These are phyloP conservation scores for Ischnura elegans DNA, from an alignment of 2,888 invertebrate species.

Conservation along the genomic window DNA sequence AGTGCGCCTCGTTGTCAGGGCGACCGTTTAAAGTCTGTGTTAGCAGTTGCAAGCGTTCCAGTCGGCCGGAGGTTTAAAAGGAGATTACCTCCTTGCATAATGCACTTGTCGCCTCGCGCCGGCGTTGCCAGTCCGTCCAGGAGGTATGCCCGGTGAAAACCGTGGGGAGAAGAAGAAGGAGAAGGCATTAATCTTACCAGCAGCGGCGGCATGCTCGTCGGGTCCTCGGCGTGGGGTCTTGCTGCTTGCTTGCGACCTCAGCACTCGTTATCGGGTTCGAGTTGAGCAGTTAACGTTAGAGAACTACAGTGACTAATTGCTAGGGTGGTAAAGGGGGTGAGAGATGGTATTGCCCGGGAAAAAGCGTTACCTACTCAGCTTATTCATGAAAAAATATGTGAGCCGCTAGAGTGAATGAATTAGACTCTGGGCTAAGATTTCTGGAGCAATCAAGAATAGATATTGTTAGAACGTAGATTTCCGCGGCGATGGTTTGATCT, in stretches of 20 bases:
- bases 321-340: no score
- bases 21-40: not conserved
- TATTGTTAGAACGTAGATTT: no score
- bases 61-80: not conserved
- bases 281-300: not conserved
- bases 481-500: no score
- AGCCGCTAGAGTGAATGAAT: no score
- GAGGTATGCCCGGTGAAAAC: not conserved
- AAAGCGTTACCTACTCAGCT: no score
- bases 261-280: not conserved
- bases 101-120: not conserved
- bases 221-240: no score
- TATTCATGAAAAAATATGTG: no score
- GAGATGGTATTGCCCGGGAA: no score
- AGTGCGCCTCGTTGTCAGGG: not conserved
- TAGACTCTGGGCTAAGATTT: no score
- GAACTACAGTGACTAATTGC: not conserved
- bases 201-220: no score
- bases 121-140: not conserved
- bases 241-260: not conserved
- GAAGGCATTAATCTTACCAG: not conserved
- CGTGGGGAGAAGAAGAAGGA: not conserved
- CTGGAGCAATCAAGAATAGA: no score
- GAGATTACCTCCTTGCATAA: conserved; percentile 17
- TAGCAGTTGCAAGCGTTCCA: conserved; percentile 17